A percentile compares a stretch with the other conserved stretches of the same genome.
Evolutionary conservation across 2,113 vertebrate genomes (phyloP).

Genomic region (Strix aluco): DNA sequence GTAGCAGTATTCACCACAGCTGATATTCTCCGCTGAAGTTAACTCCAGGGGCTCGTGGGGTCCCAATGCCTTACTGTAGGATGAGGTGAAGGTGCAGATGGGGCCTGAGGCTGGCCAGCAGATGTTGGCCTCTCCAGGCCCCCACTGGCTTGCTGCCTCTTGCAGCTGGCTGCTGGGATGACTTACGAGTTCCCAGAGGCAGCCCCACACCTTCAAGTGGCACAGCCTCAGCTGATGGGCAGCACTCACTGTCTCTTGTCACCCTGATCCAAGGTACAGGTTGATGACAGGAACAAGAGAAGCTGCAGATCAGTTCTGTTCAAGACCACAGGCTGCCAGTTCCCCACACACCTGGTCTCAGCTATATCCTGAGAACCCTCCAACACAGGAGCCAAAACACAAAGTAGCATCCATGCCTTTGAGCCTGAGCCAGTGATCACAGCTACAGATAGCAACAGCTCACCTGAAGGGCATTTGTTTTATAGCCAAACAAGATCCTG

Average conservation of each 20-base stretch:
- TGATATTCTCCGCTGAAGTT: background rate
- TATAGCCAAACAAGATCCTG: background rate
- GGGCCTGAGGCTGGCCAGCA: background rate
- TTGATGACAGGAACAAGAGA: background rate
- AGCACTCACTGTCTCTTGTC: background rate
- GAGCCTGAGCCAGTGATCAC: background rate
- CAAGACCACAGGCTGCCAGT: background rate
- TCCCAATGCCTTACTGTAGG: background rate
- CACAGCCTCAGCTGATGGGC: background rate
- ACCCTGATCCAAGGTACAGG: background rate
- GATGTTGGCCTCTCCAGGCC: background rate
- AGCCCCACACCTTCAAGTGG: background rate
- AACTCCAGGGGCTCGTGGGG: rapidly evolving
- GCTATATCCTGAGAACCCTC: background rate
- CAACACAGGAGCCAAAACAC: background rate
- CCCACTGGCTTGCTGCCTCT: background rate
- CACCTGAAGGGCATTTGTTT: background rate
- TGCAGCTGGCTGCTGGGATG: background rate
- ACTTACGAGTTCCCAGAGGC: background rate
- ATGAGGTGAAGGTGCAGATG: background rate
- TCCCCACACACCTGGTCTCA: background rate
- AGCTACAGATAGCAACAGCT: background rate
- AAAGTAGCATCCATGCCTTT: background rate
- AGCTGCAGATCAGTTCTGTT: background rate
- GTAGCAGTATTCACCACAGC: background rate